These are phyloP conservation scores for Chaetops frenatus DNA, from an alignment of 2,113 vertebrate species.

Conservation along the genomic window DNA sequence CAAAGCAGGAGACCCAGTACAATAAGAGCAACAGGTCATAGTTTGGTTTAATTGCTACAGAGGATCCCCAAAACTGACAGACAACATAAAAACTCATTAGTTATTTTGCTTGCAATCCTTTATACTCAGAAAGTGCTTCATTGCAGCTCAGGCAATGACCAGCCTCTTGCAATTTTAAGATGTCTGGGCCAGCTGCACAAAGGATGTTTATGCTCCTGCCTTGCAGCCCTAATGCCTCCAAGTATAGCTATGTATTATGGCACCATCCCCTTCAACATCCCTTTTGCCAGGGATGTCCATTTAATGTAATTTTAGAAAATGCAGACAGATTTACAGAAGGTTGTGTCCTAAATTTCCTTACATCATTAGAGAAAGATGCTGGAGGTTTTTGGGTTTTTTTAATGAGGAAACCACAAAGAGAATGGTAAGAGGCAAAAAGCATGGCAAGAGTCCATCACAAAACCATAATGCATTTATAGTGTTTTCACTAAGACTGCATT, in stretches of 20 bases:
- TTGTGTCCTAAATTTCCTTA: not conserved
- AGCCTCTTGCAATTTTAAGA: not conserved
- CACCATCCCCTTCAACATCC: not conserved
- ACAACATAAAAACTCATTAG: not conserved
- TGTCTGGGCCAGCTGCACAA: not conserved
- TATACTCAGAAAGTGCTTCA: not conserved
- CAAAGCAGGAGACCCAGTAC: not conserved
- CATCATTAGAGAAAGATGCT: not conserved
- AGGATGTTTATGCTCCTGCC: not conserved
- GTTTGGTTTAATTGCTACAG: not conserved
- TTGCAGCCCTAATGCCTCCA: not conserved
- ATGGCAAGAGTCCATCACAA: not conserved
- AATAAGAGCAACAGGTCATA: not conserved
- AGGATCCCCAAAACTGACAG: not conserved
- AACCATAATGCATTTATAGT: not conserved
- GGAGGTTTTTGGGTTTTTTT: not conserved
- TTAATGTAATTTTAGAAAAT: conserved; percentile 26
- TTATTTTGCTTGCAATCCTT: not conserved
- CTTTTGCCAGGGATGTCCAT: not conserved
- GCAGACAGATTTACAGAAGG: not conserved
- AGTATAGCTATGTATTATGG: not conserved
- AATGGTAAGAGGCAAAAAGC: not conserved
- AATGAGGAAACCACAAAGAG: not conserved
- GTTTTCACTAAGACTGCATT: not conserved
- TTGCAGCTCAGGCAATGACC: not conserved